These are phyloP conservation scores for Pollenia angustigena DNA, from an alignment of 2,888 invertebrate genomes.

Conservation along the genomic window DNA sequence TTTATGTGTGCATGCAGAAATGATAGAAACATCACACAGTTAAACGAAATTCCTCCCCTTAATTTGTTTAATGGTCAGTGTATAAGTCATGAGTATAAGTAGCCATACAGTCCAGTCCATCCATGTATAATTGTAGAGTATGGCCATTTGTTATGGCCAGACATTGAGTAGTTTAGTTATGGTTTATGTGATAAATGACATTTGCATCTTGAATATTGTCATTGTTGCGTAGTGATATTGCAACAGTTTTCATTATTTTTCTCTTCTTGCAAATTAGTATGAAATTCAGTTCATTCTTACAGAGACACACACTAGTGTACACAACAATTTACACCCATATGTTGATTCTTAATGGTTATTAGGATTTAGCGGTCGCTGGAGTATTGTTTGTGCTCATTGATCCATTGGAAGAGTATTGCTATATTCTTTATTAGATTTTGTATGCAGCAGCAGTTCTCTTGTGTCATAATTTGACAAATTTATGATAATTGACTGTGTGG, in stretches of 20 bases:
- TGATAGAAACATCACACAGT: not conserved
- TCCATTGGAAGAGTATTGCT: conserved; percentile 13
- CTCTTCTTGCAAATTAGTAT: conserved; percentile 30
- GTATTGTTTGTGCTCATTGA: conserved; percentile 40
- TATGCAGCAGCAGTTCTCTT: conserved; percentile 5
- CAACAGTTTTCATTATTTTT: conserved; percentile 54
- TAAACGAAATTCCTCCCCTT: conserved; percentile 38
- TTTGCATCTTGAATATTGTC: conserved; percentile 65
- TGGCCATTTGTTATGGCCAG: conserved; percentile 33
- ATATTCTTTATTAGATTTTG: conserved; percentile 25
- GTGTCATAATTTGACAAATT: conserved; percentile 56
- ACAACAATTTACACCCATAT: conserved; percentile 28
- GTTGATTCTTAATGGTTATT: conserved; percentile 50
- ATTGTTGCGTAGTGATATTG: conserved; percentile 33
- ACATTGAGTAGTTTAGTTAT: conserved; percentile 53
- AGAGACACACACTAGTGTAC: not conserved
- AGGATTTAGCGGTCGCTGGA: conserved; percentile 50
- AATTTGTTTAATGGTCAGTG: conserved; percentile 28
- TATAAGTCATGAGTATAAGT: not conserved
- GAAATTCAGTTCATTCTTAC: not conserved
- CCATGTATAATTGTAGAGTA: not conserved
- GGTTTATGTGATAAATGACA: conserved; percentile 55
- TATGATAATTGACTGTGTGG: conserved; percentile 58
- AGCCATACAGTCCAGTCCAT: not conserved
- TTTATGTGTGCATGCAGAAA: not conserved